These are phyloP conservation scores for Trichogramma dendrolimi DNA, from an alignment of 2,888 invertebrate species.

Conservation along the genomic window DNA sequence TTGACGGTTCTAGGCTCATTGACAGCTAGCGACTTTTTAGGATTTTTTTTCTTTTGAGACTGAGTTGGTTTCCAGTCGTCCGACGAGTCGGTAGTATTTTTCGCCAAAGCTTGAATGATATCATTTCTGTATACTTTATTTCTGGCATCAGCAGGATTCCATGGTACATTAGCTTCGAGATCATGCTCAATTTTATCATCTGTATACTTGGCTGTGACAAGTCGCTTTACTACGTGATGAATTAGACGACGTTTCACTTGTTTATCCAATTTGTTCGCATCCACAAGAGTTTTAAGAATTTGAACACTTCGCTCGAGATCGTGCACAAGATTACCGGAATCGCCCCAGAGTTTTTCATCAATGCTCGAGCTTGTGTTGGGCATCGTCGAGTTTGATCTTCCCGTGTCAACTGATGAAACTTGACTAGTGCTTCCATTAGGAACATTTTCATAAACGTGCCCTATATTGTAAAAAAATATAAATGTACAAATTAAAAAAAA, in stretches of 20 bases:
- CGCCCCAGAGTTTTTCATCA: conserved; percentile 49
- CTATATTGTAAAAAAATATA: conserved; percentile 40
- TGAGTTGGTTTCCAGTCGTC: conserved; percentile 43
- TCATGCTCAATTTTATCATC: conserved; percentile 55
- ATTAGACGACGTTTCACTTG: conserved; percentile 62
- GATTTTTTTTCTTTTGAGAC: conserved; percentile 30
- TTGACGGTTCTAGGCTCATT: conserved; percentile 34
- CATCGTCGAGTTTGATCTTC: conserved; percentile 45
- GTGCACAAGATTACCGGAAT: conserved; percentile 53
- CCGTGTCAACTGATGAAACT: conserved; percentile 44
- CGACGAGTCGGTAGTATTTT: conserved; percentile 45
- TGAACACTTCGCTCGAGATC: conserved; percentile 64
- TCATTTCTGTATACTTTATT: conserved; percentile 47
- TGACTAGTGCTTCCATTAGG: conserved; percentile 42
- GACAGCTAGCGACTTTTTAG: conserved; percentile 31
- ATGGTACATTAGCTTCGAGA: conserved; percentile 50
- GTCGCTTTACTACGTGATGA: conserved; percentile 62
- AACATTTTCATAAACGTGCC: conserved; percentile 58
- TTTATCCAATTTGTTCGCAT: conserved; percentile 59
- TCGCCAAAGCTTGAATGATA: conserved; percentile 44
- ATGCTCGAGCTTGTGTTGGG: conserved; percentile 49
- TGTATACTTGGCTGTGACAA: conserved; percentile 59
- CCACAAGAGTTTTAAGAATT: conserved; percentile 59
- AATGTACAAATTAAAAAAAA: background rate
- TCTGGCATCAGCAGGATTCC: conserved; percentile 50